These are phyloP conservation scores for Galago senegalensis DNA, from an alignment of 2,797 vertebrate species.

Conservation along the genomic window DNA sequence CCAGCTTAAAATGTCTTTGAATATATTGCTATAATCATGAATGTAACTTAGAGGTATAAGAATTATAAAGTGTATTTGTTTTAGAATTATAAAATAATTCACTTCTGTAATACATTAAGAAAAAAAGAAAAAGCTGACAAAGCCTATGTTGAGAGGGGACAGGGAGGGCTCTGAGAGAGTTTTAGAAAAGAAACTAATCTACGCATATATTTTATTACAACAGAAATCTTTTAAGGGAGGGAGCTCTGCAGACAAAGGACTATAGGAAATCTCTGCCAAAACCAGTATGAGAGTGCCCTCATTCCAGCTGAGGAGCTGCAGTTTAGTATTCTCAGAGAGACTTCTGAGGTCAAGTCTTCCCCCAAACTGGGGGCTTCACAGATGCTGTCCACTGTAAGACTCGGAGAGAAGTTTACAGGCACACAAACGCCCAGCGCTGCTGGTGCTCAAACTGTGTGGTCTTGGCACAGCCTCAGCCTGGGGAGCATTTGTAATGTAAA, in stretches of 20 bases:
- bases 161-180: neutral
- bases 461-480: fast-evolving
- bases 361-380: neutral
- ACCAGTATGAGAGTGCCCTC: neutral
- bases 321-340: neutral
- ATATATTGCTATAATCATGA: neutral
- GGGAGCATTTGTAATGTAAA: neutral
- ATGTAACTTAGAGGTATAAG: neutral
- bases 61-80: neutral
- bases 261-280: neutral
- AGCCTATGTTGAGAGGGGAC: neutral
- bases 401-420: neutral
- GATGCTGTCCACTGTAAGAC: neutral
- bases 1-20: constrained; percentile 13
- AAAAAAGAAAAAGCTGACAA: neutral
- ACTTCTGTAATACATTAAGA: neutral
- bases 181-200: neutral
- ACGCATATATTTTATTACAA: neutral
- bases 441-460: neutral
- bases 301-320: neutral
- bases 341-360: neutral
- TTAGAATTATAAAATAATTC: neutral
- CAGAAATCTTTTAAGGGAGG: neutral
- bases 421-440: fast-evolving
- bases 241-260: neutral